Evolutionary conservation across 2,888 invertebrate species (phyloP), one percentile per base, ranked within the genome.

Genomic region (Nymphalis polychloros): DNA sequence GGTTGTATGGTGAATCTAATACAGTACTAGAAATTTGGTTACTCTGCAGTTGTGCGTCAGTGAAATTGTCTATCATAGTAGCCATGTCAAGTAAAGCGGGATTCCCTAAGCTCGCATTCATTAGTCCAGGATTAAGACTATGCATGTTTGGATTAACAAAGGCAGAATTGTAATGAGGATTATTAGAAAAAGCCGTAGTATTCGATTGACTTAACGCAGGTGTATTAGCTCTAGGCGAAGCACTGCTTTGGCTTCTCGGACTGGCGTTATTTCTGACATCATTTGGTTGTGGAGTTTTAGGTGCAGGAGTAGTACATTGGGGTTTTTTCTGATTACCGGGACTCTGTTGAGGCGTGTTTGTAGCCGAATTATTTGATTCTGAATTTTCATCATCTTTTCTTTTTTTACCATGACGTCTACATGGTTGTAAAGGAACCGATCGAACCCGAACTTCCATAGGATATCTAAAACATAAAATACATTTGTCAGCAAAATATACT

Each of bases 11-110:
- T 5, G 94, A 94, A 81, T 96, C 97, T 77, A 96, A 86, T 7
- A 97, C 97, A 17, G 97, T 97, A 80, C 97, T 97, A 50, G 97
- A 96, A 74, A 97, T 96, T 86, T 97, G 97, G 81, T 96, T 96
- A 81, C 96, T 97, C 86, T 97, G 97, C 47, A 97, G 87, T 80
- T 97, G 96, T 20, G 95, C 95, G 79, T 96, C 95, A 48, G 95
- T 95, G 86, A 96, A 96, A 76, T 95, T 95, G 74, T 96, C 96
- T 72, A 96, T 95, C 95, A 96, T 96, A 8, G 95, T 93, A 49
- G 95, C 95, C 95, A 96, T 96, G 78, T 96, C 96, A 75, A 95
- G 86, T 17, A 95, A 89, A 46, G 94, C 94, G 48, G 94, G 93
- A 75, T 93, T 93, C 31, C 92, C 85, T 49, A 93, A 74, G 73